These are phyloP conservation scores for Stegana nigrithorax DNA, from an alignment of 2,888 invertebrate genomes.

Conservation along the genomic window DNA sequence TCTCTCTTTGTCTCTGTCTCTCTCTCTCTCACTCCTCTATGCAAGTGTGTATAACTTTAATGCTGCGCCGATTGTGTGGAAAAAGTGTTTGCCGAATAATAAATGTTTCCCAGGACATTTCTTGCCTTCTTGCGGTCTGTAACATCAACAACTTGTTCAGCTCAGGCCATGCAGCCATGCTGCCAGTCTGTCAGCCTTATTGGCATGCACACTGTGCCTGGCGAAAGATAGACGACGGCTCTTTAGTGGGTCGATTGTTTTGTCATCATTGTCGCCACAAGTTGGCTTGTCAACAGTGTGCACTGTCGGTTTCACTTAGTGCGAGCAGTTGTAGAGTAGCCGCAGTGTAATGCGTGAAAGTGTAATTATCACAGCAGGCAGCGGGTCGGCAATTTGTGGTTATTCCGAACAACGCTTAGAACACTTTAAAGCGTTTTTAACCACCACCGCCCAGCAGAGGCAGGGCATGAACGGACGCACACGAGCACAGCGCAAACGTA, in stretches of 20 bases:
- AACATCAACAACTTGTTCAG: conserved; percentile 4
- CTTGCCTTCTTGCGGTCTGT: conserved; percentile 14
- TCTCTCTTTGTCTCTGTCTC: neutral
- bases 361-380: conserved; percentile 33
- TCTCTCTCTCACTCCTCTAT: neutral
- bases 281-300: conserved; percentile 37
- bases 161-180: neutral
- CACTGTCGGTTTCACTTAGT: conserved; percentile 37
- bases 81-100: no score
- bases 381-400: conserved; percentile 3
- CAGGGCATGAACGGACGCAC: neutral
- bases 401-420: conserved; percentile 16
- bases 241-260: conserved; percentile 35
- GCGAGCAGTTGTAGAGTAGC: conserved; percentile 26
- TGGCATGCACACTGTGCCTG: neutral
- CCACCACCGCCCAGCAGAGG: neutral
- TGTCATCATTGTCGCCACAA: conserved; percentile 47
- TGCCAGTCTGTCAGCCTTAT: conserved; percentile 24
- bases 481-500: no score
- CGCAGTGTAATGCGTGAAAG: conserved; percentile 25
- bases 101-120: conserved; percentile 64
- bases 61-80: no score
- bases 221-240: conserved; percentile 12
- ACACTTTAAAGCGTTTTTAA: conserved; percentile 24
- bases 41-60: conserved; percentile 24